Base-by-base conservation (phyloP, 2,888 invertebrate species). In the Scaptomyza reducta region DNA sequence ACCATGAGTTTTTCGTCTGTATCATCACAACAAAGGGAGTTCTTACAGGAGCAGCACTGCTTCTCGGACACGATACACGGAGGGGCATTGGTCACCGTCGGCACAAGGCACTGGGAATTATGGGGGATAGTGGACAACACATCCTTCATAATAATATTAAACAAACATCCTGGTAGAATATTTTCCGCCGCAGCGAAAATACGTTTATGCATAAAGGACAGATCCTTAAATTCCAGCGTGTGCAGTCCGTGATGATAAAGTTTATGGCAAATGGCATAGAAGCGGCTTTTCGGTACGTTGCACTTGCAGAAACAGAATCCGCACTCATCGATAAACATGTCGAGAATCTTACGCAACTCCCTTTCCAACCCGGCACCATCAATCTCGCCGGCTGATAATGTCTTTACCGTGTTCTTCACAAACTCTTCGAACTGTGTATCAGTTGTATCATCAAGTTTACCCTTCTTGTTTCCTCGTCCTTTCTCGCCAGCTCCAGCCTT, bases 171-270 rank as follows among this genome's bases (percentile, higher is more conserved):
- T 0, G 90, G 90, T 18, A 85, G 60, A n/a, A 90, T 70, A 42
- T 81, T 87, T 14, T 88, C 83, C 0, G 89, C 90, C 0, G 89
- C 89, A 16, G 80, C 81, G 69, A 83, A 90, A 18, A 91, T 82
- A 33, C 89, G 89, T 31, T 87, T 89, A 63, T 91, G 90, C 71
- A 91, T 73, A 64, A 89, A 91, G 0, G 77, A 78, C 14, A 91
- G 71, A 25, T 91, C 91, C 31, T 86, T 81, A 6, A 89, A 85
- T 5, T 80, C 68, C 11, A 91, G 70, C 0, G 75, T 79, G 13
- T 86, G 74, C 3, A 91, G 80, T 1, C 91, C 91, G 6, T 70
- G 60, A 22, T 90, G 90, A n/a, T 88, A 73, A 3, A 91, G 75
- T 22, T 89, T 91, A 38, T 89, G 88, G 55, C 90, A 88, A 40